Base-by-base conservation (phyloP, 64 coral and sea anemone genomes). In the Astreopora myriophthalma region DNA sequence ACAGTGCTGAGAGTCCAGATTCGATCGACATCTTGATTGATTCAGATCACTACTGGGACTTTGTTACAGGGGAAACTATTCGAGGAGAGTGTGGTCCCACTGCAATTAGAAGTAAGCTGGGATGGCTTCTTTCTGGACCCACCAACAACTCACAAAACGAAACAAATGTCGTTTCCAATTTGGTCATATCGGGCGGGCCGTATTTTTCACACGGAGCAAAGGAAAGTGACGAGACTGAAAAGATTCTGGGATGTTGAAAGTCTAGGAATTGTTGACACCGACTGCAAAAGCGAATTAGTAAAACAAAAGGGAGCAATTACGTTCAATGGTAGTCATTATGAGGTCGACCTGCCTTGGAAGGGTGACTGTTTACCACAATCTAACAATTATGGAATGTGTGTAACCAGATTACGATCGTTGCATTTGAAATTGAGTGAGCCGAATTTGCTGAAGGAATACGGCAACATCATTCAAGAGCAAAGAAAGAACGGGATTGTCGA, bases 21-120 rank as follows among this genome's bases (percentile, higher is more conserved):
- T 70, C 69, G 14, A 57, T 92, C 6, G 70, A 55, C 14, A 75
- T 84, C 35, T 69, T 92, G 1, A 48, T 93, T 57, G 84, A 39
- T 25, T 86, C 84, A 25, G 91, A 93, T 34, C 13, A 63, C 28
- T 95, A 95, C 25, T 95, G 93, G 88, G 62, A 95, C 3, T 73
- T 90, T 39, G 65, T 95, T 31, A 85, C 31, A 11, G 93, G 93
- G 5, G 79, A 76, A 3, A 29, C 65, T 4, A 42, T 22, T 85
- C 51, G 57, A 58, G 78, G 93, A 60, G 55, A 85, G 52, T 32
- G 13, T 85, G 79, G 93, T 42, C 93, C 87, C 22, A 80, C 69
- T 12, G 93, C 93, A 22, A 37, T 76, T 51, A 74, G 74, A 26
- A 89, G 87, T 34, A 90, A 28, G 13, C 51, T 94, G 9, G 93